Evolutionary conservation across 2,797 vertebrate genomes (phyloP), one percentile per base, ranked within the genome.

Genomic region (Eulemur rubriventer): DNA sequence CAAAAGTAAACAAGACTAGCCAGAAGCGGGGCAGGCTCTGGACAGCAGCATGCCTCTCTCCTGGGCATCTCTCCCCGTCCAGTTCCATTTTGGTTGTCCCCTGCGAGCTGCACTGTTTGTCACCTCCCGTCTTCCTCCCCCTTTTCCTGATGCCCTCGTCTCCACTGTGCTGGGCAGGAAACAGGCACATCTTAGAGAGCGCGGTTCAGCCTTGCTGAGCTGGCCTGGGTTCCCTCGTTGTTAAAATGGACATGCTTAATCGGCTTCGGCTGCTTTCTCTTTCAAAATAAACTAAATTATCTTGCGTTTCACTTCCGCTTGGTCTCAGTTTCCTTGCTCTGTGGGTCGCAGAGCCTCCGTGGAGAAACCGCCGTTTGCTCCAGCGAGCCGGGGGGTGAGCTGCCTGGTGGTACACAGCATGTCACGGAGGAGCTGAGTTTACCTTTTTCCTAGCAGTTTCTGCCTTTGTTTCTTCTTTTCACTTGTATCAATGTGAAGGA

Each of bases 401-500:
- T 1, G 0, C 20, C 69, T 38, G 13, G 7, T 6, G 1, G 38
- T 8, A 67, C 7, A 24, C 33, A 18, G 67, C 35, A 7, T 7
- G 2, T 3, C 30, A 69, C 2, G 0, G 35, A 50, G 57, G 3
- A 55, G 48, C 75, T 33, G 16, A 83, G 52, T 86, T 67, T 9
- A 50, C 88, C 43, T 52, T 70, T 46, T 52, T 46, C 11, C 41
- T 69, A 38, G 48, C 48, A 41, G 57, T 67, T 80, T 73, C 50
- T 52, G 46, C 14, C 79, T 75, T 72, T 75, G 69, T 65, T 96
- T 90, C 70, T 79, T 87, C 79, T 75, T 89, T 86, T 55, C 83
- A 73, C 24, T 94, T 91, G 63, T 57, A 87, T 88, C 87, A n/a
- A 3, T 10, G 26, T 50, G 79, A 96, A 96, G 84, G 92, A 93